phyloP scores from a whole-genome alignment of 2,113 vertebrate genomes.

The Orthonyx spaldingii region DNA sequence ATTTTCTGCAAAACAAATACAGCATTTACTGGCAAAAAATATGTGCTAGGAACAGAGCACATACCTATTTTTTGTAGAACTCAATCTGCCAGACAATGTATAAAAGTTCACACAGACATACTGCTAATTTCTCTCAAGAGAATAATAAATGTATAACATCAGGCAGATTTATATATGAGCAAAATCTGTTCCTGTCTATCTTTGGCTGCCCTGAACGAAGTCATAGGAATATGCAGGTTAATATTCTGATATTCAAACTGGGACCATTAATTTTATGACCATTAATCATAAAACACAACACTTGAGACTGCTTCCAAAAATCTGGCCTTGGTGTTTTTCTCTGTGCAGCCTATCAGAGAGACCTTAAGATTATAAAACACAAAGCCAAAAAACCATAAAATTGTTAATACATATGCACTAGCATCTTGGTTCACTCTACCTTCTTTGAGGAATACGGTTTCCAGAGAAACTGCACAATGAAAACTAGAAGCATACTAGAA shows the following conservation, averaged over 20 bases:
- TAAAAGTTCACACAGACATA: not conserved
- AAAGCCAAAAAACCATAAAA: accelerated
- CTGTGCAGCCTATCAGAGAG: not conserved
- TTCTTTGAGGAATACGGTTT: not conserved
- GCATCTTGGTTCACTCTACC: not conserved
- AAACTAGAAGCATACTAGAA: not conserved
- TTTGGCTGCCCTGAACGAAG: not conserved
- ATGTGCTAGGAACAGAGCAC: not conserved
- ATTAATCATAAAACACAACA: not conserved
- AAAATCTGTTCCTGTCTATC: not conserved
- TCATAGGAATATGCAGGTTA: not conserved
- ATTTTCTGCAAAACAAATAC: not conserved
- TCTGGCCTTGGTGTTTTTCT: not conserved
- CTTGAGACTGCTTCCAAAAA: not conserved
- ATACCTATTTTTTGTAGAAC: not conserved
- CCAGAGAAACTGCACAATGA: not conserved
- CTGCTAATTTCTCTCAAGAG: not conserved
- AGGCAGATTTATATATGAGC: not conserved
- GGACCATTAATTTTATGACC: not conserved
- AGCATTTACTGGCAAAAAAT: not conserved
- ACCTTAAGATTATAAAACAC: not conserved
- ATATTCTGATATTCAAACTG: not conserved
- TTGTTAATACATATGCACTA: not conserved
- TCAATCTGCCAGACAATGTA: not conserved
- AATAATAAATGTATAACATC: not conserved